phyloP scores from a whole-genome alignment of 2,797 vertebrate species.

The Peromyscus aztecus region DNA sequence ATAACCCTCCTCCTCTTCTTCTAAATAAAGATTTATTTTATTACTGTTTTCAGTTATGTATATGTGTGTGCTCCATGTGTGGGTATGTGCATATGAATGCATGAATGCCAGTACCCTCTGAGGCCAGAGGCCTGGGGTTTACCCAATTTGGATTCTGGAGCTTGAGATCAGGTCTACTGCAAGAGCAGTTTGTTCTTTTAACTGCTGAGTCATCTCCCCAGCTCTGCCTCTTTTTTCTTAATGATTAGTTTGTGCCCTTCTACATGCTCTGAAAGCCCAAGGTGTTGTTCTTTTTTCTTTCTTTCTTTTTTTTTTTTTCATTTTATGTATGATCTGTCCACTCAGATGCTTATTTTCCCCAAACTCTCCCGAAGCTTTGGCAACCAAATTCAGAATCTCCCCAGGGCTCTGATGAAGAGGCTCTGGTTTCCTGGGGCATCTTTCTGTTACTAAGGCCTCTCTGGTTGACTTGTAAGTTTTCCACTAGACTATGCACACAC shows the following conservation, averaged over 20 bases:
- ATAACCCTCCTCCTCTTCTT: neutral
- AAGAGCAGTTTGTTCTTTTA: neutral
- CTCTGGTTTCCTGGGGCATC: neutral
- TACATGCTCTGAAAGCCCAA: neutral
- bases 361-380: neutral
- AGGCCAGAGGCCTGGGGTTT: neutral
- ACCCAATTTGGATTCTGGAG: neutral
- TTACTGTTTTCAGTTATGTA: neutral
- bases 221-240: neutral
- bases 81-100: neutral
- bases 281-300: neutral
- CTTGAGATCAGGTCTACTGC: neutral
- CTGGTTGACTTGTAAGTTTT: neutral
- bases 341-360: neutral
- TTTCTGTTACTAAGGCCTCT: neutral
- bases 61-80: no score
- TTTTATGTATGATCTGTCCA: neutral
- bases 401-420: neutral
- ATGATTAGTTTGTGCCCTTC: neutral
- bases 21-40: neutral
- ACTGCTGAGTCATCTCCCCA: neutral
- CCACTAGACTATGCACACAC: neutral
- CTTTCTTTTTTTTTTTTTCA: neutral
- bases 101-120: neutral
- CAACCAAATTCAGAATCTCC: neutral